Conservation (phyloP, 2,113 vertebrate genomes). For the Lutjanus erythropterus region DNA sequence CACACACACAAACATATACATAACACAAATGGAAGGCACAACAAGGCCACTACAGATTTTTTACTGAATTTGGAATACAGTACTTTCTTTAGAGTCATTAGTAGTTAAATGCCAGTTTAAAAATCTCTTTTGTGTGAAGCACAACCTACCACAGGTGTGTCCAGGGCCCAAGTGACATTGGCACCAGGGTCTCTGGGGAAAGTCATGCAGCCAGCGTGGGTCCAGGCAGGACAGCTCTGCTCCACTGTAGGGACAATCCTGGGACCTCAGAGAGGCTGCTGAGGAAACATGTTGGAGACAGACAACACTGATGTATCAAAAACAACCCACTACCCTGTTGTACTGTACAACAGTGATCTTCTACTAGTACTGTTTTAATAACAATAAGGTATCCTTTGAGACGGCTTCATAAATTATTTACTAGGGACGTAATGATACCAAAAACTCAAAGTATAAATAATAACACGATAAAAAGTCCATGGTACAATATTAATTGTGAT, state of each 20-base stretch:
- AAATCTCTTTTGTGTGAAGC: neutral
- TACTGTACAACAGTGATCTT: neutral
- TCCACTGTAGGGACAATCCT: conserved; percentile 88
- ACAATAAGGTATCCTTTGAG: too few relatives aligned
- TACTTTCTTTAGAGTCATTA: neutral
- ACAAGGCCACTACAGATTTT: neutral
- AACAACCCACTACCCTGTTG: neutral
- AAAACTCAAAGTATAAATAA: too few relatives aligned
- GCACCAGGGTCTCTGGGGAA: conserved; percentile 86
- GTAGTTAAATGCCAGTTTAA: neutral
- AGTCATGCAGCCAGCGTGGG: conserved; percentile 83
- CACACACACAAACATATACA: neutral
- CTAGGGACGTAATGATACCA: too few relatives aligned
- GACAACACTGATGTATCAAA: neutral
- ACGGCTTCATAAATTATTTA: neutral
- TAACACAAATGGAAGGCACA: neutral
- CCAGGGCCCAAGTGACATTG: conserved; percentile 87
- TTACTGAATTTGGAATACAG: neutral
- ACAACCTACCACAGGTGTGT: conserved; percentile 88
- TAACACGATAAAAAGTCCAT: too few relatives aligned
- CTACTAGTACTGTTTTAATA: neutral
- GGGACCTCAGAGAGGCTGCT: conserved; percentile 88
- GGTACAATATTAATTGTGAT: too few relatives aligned
- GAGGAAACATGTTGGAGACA: conserved; percentile 11
- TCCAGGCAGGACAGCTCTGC: conserved; percentile 93